Percentiles rank a stretch among this genome's conserved stretches.
phyloP scores from a whole-genome alignment of 2,797 vertebrate species.

The Valencia hispanica region DNA sequence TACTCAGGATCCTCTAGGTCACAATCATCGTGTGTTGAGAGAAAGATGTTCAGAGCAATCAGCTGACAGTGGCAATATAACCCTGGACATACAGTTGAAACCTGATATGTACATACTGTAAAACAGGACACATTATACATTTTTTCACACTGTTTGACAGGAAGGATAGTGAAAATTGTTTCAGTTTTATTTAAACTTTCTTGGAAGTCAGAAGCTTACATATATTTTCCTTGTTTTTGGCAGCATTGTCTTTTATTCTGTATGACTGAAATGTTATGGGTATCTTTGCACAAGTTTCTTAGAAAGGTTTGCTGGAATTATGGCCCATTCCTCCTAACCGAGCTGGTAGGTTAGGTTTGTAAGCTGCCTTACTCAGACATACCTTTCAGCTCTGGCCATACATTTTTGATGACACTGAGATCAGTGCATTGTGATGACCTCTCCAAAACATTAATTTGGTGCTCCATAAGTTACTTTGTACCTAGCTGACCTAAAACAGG shows the following conservation, averaged over 20 bases:
- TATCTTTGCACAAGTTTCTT: not conserved
- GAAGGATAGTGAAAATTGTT: no score
- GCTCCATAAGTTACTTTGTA: not conserved
- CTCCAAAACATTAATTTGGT: not conserved
- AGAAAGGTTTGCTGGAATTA: not conserved
- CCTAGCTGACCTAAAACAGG: not conserved
- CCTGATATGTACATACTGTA: not conserved
- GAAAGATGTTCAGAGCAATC: constrained; percentile 37
- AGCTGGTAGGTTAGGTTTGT: not conserved
- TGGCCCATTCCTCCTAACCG: not conserved
- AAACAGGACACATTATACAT: not conserved
- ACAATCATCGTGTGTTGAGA: constrained; percentile 47
- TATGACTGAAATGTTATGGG: not conserved
- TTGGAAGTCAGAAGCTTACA: not conserved
- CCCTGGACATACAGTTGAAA: constrained; percentile 48
- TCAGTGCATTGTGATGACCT: not conserved
- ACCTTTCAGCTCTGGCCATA: not conserved
- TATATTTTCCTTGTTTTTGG: not conserved
- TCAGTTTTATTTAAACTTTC: not conserved
- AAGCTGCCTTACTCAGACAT: not conserved
- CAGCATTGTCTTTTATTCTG: not conserved
- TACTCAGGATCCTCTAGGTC: constrained; percentile 24
- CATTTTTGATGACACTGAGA: not conserved
- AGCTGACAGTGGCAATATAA: constrained; percentile 50
- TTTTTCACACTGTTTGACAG: no score